Evolutionary conservation across 2,888 invertebrate genomes (phyloP), one percentile per base, ranked within the genome.

Genomic region (Barypeithes pellucidus): DNA sequence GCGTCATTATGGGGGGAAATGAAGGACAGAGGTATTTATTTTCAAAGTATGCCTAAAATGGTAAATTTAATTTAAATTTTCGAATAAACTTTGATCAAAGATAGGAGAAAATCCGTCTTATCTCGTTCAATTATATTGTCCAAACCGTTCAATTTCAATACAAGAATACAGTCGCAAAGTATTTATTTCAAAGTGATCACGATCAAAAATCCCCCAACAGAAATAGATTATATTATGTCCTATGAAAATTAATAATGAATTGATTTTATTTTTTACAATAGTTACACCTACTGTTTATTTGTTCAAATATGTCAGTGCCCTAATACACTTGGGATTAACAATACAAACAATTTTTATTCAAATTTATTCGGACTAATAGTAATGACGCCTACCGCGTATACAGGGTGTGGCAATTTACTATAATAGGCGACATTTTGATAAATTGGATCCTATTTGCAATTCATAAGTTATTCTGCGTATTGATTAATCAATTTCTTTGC

Each of bases 341-440:
- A 65, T 70, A 65, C 45, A 57, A 41, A 59, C 52, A 70, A 67
- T 67, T 70, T 70, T 57, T 70, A 70, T 70, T 70, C 54, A 70
- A 70, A 70, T 70, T 70, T 65, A 70, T 70, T 65, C 70, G 57
- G 24, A 65, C 52, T 54, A 70, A 65, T 70, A 63, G 12, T 41
- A 66, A 54, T 54, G 66, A 70, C 70, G 63, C 70, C 70, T 65
- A 70, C 65, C 57, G 63, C n/a, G 45, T 57, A 57, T 65, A 70
- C 59, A 59, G 57, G 65, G 63, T 70, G 65, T 47, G 47, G 65
- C 61, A 70, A 43, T 65, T 60, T 70, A 65, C 65, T 70, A 65
- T 57, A 70, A 70, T 63, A 70, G 59, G 65, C 59, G 59, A 70
- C 59, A 70, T 63, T 70, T 70, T 65, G 50, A 67, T 67, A 67